Percentiles rank a stretch among this genome's conserved stretches.
These are phyloP conservation scores for Drosophila dunni DNA, from an alignment of 1,140 invertebrate genomes.

Conservation along the genomic window DNA sequence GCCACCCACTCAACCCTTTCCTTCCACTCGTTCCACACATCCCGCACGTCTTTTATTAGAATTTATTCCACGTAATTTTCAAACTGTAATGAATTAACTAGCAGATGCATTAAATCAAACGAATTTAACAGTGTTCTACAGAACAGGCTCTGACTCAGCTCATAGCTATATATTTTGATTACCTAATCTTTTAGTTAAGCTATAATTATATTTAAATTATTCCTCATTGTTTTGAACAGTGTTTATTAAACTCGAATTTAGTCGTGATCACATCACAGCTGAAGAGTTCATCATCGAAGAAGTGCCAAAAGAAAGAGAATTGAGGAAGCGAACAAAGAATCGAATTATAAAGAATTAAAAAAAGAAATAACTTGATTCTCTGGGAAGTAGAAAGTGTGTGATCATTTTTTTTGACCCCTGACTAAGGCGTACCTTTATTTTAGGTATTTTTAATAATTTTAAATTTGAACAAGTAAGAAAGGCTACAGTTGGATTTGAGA, in stretches of 20 bases:
- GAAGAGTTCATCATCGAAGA: background rate
- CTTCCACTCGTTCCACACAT: conserved; percentile 5
- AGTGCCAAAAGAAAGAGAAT: background rate
- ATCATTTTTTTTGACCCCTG: too few relatives aligned
- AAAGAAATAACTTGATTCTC: too few relatives aligned
- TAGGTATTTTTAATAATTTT: too few relatives aligned
- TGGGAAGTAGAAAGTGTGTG: too few relatives aligned
- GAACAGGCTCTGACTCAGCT: background rate
- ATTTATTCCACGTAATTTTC: conserved; percentile 71
- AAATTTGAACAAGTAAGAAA: too few relatives aligned
- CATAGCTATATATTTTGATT: background rate
- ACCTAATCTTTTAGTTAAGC: conserved; percentile 5
- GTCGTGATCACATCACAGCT: conserved; percentile 2
- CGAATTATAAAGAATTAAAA: too few relatives aligned
- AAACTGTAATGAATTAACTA: conserved; percentile 76
- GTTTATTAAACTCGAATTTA: background rate
- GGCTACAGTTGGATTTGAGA: too few relatives aligned
- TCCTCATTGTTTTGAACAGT: background rate
- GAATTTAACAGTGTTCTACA: background rate
- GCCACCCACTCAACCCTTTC: background rate
- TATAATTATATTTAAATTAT: conserved; percentile 5
- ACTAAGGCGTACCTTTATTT: too few relatives aligned
- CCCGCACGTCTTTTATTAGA: conserved; percentile 52
- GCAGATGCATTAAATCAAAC: conserved; percentile 44
- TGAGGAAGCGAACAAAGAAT: background rate